phyloP scores from a whole-genome alignment of 1,140 invertebrate species.

The Episyrphus balteatus region DNA sequence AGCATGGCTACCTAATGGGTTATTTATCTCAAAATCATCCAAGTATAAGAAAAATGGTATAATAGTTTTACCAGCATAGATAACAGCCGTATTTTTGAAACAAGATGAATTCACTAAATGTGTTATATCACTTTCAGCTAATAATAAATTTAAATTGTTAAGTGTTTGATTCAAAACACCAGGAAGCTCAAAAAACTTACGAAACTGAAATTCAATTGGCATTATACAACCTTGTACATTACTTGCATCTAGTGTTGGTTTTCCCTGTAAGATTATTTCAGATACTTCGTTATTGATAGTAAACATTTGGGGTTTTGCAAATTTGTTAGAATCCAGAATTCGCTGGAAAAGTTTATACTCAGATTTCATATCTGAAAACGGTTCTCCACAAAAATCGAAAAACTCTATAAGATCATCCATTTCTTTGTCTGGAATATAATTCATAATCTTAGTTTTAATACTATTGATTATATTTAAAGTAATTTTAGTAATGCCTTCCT shows the following conservation, averaged over 20 bases:
- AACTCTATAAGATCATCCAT: not conserved
- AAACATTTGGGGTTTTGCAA: not conserved
- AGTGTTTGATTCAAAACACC: not conserved
- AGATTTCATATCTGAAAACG: not conserved
- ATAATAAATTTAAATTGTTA: not conserved
- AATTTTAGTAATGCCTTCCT: not conserved
- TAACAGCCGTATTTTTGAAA: not conserved
- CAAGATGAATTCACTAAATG: not conserved
- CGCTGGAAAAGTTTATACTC: not conserved
- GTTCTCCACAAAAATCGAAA: not conserved
- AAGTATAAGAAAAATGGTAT: not conserved
- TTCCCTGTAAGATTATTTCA: not conserved
- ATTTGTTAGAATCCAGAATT: not conserved
- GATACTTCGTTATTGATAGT: not conserved
- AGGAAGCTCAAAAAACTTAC: slow-evolving; percentile 1
- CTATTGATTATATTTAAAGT: not conserved
- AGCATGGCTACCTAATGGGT: not conserved
- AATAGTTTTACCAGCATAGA: not conserved
- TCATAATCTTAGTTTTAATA: not conserved
- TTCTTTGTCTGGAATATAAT: not conserved
- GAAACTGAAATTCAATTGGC: not conserved
- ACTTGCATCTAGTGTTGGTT: not conserved
- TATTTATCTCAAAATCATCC: too few relatives aligned
- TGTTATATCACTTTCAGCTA: not conserved
- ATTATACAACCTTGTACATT: not conserved